Percentiles rank a stretch among this genome's conserved stretches.
These are phyloP conservation scores for Elysia chlorotica DNA, from an alignment of 1,140 invertebrate genomes.

Conservation along the genomic window DNA sequence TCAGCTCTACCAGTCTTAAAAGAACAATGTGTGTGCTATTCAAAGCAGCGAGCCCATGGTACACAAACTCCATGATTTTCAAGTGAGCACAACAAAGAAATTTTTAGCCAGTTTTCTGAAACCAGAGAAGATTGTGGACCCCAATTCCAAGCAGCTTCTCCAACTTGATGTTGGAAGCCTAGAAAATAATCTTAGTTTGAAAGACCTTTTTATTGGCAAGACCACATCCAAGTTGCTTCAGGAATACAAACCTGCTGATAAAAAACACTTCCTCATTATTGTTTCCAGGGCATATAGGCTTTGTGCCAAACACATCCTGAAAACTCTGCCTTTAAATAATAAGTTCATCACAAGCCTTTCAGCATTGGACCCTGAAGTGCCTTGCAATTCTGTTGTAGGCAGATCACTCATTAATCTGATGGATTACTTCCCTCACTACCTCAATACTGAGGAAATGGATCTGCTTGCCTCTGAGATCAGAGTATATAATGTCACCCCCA, in stretches of 20 bases:
- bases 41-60: slow-evolving; percentile 28
- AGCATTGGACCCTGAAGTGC: not conserved
- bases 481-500: not conserved
- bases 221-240: not conserved
- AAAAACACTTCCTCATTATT: not conserved
- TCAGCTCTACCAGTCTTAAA: slow-evolving; percentile 30
- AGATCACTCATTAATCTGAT: not conserved
- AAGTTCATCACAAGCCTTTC: not conserved
- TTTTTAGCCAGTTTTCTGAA: slow-evolving; percentile 30
- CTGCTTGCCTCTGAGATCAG: not conserved
- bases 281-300: not conserved
- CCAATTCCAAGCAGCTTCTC: not conserved
- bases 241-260: not conserved
- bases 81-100: slow-evolving; percentile 21
- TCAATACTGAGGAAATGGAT: not conserved
- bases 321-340: not conserved
- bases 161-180: not conserved
- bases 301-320: slow-evolving; percentile 1
- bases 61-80: slow-evolving; percentile 30
- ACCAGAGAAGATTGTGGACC: slow-evolving; percentile 16
- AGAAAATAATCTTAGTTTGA: not conserved
- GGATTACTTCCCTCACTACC: not conserved
- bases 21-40: slow-evolving; percentile 26
- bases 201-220: slow-evolving; percentile 25
- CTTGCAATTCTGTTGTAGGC: not conserved